Conservation (phyloP, 23 tunicate genomes). For the Trididemnum miniatum region DNA sequence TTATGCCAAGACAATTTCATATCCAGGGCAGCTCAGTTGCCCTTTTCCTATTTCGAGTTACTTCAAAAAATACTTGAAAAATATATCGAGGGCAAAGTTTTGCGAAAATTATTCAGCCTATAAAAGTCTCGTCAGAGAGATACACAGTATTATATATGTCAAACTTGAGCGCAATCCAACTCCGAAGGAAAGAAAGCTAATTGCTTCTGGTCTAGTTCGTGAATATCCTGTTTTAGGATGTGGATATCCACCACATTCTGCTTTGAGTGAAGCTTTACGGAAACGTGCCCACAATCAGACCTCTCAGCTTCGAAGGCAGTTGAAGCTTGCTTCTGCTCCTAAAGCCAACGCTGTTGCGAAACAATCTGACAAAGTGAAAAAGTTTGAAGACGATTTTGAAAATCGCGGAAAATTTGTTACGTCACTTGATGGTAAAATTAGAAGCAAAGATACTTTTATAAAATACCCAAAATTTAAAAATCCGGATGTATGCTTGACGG, state of each 20-base stretch:
- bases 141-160: background rate
- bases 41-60: background rate
- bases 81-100: background rate
- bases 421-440: background rate
- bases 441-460: background rate
- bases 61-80: background rate
- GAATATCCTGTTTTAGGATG: background rate
- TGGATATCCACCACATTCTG: conserved; percentile 7
- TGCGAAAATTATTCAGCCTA: background rate
- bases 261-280: background rate
- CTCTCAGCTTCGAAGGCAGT: background rate
- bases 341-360: background rate
- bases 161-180: background rate
- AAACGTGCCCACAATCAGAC: conserved; percentile 7
- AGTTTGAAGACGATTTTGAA: background rate
- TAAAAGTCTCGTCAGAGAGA: background rate
- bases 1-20: background rate
- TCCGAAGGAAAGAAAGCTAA: background rate
- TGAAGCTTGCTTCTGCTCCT: background rate
- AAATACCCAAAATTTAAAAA: background rate
- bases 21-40: background rate
- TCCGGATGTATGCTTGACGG: background rate
- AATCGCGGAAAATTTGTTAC: background rate
- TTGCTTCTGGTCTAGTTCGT: background rate
- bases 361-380: background rate